These are phyloP conservation scores for Cardiocondyla obscurior DNA, from an alignment of 1,140 invertebrate genomes.

Conservation along the genomic window DNA sequence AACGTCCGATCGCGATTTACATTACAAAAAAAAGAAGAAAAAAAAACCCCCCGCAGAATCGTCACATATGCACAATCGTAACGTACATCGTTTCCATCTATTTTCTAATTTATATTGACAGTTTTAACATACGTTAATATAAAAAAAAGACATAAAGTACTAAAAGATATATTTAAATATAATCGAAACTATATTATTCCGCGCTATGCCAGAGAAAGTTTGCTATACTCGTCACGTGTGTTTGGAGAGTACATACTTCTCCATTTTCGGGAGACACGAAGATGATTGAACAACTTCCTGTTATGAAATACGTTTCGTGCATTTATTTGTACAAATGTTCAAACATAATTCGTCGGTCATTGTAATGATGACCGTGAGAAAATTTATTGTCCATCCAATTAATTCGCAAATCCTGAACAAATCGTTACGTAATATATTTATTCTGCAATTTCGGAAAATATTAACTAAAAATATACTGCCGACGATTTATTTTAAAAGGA, in stretches of 20 bases:
- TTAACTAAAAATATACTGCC: background rate
- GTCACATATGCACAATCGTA: too few relatives aligned
- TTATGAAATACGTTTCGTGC: constrained; percentile 3
- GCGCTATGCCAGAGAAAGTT: background rate
- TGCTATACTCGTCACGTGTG: background rate
- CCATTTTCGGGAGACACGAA: constrained; percentile 1
- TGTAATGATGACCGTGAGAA: background rate
- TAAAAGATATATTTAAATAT: background rate
- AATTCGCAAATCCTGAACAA: background rate
- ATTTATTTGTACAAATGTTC: background rate
- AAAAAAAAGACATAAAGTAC: background rate
- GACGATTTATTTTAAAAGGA: background rate
- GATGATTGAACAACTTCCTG: background rate
- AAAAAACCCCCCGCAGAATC: too few relatives aligned
- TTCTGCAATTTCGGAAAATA: background rate
- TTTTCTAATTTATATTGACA: background rate
- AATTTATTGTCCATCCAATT: background rate
- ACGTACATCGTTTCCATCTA: background rate
- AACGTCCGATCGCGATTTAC: constrained; percentile 31
- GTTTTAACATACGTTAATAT: background rate
- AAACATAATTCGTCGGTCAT: background rate
- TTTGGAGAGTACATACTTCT: background rate
- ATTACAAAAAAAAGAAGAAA: constrained; percentile 62
- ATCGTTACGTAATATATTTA: background rate
- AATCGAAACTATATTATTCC: background rate